These are phyloP conservation scores for Coptodon rendalli DNA, from an alignment of 2,113 vertebrate genomes.

Conservation along the genomic window DNA sequence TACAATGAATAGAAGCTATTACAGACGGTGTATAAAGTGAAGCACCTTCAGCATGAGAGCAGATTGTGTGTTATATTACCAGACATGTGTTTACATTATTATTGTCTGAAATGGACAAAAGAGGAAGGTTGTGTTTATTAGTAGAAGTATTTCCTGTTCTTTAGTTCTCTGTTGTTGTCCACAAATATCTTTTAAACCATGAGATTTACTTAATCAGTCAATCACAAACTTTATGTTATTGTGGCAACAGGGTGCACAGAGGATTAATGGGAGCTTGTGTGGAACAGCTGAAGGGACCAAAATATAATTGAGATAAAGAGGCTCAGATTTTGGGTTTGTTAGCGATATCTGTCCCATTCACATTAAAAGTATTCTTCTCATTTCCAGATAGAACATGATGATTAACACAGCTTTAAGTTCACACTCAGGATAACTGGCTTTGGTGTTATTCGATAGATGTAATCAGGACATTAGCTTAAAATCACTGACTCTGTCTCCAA, in stretches of 20 bases:
- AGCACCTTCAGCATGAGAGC: neutral
- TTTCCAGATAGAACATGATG: neutral
- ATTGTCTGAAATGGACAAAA: neutral
- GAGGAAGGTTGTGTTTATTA: neutral
- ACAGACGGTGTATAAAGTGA: neutral
- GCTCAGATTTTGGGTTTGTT: neutral
- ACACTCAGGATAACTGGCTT: neutral
- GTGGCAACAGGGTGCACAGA: neutral
- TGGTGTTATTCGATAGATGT: neutral
- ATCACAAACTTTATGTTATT: neutral
- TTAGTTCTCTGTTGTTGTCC: neutral
- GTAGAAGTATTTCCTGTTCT: neutral
- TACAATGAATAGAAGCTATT: neutral
- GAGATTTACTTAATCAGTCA: neutral
- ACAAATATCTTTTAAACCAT: neutral
- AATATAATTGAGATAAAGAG: neutral
- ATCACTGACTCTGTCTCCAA: neutral
- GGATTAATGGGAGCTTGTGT: neutral
- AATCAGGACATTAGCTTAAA: neutral
- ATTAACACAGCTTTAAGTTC: neutral
- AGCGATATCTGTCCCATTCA: neutral
- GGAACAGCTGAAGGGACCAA: neutral
- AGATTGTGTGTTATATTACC: neutral
- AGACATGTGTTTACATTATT: neutral
- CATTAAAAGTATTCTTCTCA: rapidly evolving